phyloP scores from a whole-genome alignment of 1,140 invertebrate species.

The Pseudomyrmex gracilis region DNA sequence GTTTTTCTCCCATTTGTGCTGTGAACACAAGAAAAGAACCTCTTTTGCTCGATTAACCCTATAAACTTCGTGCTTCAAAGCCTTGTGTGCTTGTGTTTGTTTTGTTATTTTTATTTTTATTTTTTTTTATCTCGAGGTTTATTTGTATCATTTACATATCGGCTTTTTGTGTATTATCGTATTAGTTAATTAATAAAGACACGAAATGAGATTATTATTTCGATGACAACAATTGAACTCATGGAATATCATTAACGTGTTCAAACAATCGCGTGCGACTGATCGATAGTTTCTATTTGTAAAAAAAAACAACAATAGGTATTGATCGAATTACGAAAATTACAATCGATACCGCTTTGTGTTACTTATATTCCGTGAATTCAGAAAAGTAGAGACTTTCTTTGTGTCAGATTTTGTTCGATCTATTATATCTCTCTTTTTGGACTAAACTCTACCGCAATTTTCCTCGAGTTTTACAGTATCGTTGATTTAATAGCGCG shows the following conservation, averaged over 20 bases:
- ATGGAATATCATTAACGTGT: constrained; percentile 1
- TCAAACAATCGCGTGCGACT: background rate
- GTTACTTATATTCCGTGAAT: constrained; percentile 26
- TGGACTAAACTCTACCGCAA: constrained; percentile 28
- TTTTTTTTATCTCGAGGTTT: constrained; percentile 19
- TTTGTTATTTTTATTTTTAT: background rate
- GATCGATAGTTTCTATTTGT: background rate
- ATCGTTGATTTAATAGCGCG: constrained; percentile 14
- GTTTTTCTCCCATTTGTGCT: constrained; percentile 9
- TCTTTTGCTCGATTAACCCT: constrained; percentile 73
- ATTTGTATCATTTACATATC: constrained; percentile 30
- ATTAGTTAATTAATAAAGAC: background rate
- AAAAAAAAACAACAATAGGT: too few relatives aligned
- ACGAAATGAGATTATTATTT: constrained; percentile 10
- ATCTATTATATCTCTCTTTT: constrained; percentile 24
- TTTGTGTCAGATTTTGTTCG: constrained; percentile 37
- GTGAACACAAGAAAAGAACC: constrained; percentile 56
- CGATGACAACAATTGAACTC: constrained; percentile 10
- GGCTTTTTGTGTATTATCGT: constrained; percentile 27
- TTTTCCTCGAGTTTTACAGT: constrained; percentile 36
- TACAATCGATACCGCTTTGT: background rate
- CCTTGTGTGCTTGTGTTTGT: constrained; percentile 64
- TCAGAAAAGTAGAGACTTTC: constrained; percentile 42
- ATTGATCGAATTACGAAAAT: background rate
- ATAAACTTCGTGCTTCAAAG: constrained; percentile 66